Evolutionary conservation across 2,888 invertebrate species (phyloP), one percentile per base, ranked within the genome.

Genomic region (Orthonychiurus folsomi): DNA sequence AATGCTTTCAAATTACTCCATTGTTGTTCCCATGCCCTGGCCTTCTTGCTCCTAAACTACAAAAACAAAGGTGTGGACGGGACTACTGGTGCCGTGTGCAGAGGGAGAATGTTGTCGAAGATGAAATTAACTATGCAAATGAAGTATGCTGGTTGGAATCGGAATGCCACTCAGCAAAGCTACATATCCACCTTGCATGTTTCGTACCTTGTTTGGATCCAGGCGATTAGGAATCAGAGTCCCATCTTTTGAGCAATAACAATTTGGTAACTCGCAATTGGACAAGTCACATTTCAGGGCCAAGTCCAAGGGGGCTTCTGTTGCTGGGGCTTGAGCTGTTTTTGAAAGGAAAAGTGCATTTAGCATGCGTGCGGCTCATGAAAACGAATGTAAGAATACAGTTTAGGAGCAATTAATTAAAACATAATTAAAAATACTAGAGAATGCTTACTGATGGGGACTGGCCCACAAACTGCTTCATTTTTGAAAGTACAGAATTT

Each of bases 221-320:
- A 93, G 78, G 59, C 86, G 87, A 37, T 89, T 91, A 9, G 93
- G 93, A 72, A 93, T 88, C 65, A 84, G 76, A 2, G 92, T 93
- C 48, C 93, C 93, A 78, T 93, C 93, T 76, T 88, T 87, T 48
- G 92, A 92, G 76, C 93, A 94, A 79, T 86, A 93, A 77, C 93
- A 94, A 75, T 91, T 90, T 0, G 93, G 93, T 73, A 94, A 80
- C 68, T 81, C 79, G 76, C 93, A 94, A 65, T 84, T 83, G 0
- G 83, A 79, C 0, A 82, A 79, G 73, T 93, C 86, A 76, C 93
- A 94, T 77, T 84, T 86, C 63, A 82, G 81, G 1, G 92, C 91
- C 73, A 88, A 79, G 77, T 92, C 90, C 59, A 83, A 78, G 1
- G 92, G 89, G 5, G 86, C 81, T 76, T 91, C 91, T 1, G 92